Percentiles rank a stretch among this genome's conserved stretches.
Evolutionary conservation across 1,140 invertebrate genomes (phyloP).

Genomic region (Dendrolimus punctatus): DNA sequence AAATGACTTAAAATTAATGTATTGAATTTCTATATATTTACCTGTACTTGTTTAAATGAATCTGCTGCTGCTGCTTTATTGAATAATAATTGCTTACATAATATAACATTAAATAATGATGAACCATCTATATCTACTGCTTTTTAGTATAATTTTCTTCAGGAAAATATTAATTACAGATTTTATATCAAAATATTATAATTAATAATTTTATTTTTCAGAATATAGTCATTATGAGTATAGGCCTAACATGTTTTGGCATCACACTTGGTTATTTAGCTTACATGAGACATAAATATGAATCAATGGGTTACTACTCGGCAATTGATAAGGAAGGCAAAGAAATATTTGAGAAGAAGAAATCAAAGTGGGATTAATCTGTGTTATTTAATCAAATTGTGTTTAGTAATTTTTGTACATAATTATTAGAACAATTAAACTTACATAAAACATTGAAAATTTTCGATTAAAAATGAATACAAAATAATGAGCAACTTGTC

Average conservation of each 20-base stretch:
- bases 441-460: too few relatives aligned
- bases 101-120: too few relatives aligned
- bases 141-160: too few relatives aligned
- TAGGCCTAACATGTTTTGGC: slow-evolving; percentile 80
- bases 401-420: neutral
- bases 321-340: slow-evolving; percentile 82
- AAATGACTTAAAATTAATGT: too few relatives aligned
- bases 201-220: slow-evolving; percentile 69
- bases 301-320: slow-evolving; percentile 83
- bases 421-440: neutral
- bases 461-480: too few relatives aligned
- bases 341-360: slow-evolving; percentile 81
- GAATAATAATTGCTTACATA: too few relatives aligned
- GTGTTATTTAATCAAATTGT: neutral
- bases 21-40: too few relatives aligned
- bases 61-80: too few relatives aligned
- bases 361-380: slow-evolving; percentile 82
- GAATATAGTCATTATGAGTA: slow-evolving; percentile 85
- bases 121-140: too few relatives aligned
- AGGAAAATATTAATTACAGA: slow-evolving; percentile 1
- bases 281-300: slow-evolving; percentile 86
- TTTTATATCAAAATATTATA: neutral
- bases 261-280: slow-evolving; percentile 83
- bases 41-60: too few relatives aligned
- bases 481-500: too few relatives aligned